Conservation (phyloP, 2,797 vertebrate genomes). For the Catharus ustulatus region DNA sequence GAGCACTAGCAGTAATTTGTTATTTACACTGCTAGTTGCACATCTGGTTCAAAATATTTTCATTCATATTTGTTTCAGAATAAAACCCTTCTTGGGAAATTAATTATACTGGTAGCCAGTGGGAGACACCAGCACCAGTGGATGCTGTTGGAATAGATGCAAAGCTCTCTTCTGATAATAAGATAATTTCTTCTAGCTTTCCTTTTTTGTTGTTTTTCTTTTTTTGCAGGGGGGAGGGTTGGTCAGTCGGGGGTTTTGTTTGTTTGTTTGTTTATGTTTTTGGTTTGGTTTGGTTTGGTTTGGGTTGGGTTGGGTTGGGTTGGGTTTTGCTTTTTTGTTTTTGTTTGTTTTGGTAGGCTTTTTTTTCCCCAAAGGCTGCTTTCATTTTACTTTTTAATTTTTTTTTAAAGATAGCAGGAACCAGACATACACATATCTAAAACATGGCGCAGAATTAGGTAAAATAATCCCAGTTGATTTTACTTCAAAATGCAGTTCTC, state of each 20-base stretch:
- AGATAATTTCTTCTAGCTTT: background rate
- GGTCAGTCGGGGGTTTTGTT: no score
- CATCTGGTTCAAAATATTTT: background rate
- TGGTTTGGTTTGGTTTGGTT: no score
- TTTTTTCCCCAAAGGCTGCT: background rate
- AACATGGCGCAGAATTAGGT: background rate
- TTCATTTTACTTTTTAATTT: background rate
- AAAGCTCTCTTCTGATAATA: background rate
- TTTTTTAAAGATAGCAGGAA: background rate
- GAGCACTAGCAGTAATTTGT: background rate
- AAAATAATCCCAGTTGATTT: background rate
- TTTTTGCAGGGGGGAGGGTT: no score
- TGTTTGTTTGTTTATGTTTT: background rate
- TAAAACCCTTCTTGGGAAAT: rapidly evolving
- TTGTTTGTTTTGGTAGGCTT: background rate
- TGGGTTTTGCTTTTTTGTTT: background rate
- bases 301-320: no score
- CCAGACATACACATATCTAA: background rate
- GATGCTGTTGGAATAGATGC: background rate
- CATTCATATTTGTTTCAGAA: background rate
- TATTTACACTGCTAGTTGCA: background rate
- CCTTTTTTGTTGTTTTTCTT: no score
- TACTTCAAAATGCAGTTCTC: background rate
- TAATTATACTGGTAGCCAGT: background rate
- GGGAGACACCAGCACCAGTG: background rate